phyloP scores from a whole-genome alignment of 2,113 vertebrate species.

The Hyaena hyaena region DNA sequence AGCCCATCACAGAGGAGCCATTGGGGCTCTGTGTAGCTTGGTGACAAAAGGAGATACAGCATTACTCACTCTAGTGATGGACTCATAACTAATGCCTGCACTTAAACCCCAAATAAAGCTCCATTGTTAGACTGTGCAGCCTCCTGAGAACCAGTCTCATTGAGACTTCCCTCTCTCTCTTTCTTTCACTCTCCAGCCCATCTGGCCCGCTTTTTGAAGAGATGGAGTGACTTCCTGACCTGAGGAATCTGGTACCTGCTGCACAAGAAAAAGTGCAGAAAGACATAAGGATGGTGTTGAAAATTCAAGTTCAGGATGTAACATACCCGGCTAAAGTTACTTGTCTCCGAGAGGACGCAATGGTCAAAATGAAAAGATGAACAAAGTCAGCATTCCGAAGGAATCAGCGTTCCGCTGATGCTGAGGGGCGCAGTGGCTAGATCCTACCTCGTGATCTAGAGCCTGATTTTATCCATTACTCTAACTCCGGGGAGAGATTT shows the following conservation, averaged over 20 bases:
- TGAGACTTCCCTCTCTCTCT: not conserved
- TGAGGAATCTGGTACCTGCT: not conserved
- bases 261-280: not conserved
- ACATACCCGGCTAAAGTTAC: not conserved
- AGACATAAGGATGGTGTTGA: not conserved
- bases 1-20: not conserved
- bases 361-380: not conserved
- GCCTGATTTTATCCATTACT: not conserved
- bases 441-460: not conserved
- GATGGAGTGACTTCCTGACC: constrained; percentile 26
- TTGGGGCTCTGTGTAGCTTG: not conserved
- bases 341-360: not conserved
- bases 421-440: not conserved
- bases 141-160: constrained; percentile 3
- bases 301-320: not conserved
- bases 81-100: not conserved
- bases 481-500: constrained; percentile 49
- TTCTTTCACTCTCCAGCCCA: not conserved
- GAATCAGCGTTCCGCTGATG: not conserved
- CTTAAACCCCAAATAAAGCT: constrained; percentile 3
- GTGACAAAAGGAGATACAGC: constrained; percentile 1
- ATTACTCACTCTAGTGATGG: not conserved
- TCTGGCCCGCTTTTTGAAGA: not conserved
- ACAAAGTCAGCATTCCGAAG: not conserved
- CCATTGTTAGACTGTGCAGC: not conserved